phyloP scores from a whole-genome alignment of 2,797 vertebrate species.

The Coranthus polyacanthus region DNA sequence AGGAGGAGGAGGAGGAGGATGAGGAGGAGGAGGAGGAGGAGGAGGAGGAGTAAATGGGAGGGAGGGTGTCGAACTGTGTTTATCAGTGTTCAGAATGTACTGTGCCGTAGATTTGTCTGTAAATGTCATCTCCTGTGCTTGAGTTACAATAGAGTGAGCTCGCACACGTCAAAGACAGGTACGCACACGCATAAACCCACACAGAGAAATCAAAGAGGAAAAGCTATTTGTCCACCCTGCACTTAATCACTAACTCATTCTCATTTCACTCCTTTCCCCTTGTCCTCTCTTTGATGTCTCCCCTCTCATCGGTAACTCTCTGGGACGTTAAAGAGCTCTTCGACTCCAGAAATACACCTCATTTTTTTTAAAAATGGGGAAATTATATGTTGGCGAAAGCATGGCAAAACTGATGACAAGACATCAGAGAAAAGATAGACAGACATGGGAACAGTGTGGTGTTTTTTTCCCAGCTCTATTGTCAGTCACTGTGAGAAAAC shows the following conservation, averaged over 20 bases:
- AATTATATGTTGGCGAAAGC: constrained; percentile 28
- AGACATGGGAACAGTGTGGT: constrained; percentile 14
- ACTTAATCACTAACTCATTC: constrained; percentile 50
- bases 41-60: constrained; percentile 46
- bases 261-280: constrained; percentile 32
- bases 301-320: constrained; percentile 29
- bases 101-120: constrained; percentile 72
- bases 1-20: constrained; percentile 53
- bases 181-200: constrained; percentile 28
- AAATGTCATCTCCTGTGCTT: constrained; percentile 77
- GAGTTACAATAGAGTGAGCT: constrained; percentile 55
- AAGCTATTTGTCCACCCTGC: constrained; percentile 46
- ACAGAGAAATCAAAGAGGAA: constrained; percentile 38
- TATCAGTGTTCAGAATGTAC: constrained; percentile 77
- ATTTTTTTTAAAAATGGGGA: constrained; percentile 13
- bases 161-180: constrained; percentile 34
- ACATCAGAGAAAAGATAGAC: constrained; percentile 17
- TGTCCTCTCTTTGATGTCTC: constrained; percentile 36
- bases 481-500: constrained; percentile 63
- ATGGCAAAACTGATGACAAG: constrained; percentile 22
- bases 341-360: constrained; percentile 23
- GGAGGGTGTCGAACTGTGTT: constrained; percentile 56
- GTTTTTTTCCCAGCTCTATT: constrained; percentile 40
- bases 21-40: constrained; percentile 49
- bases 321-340: constrained; percentile 31